phyloP scores from a whole-genome alignment of 2,113 vertebrate species.

The Zapornia atra region DNA sequence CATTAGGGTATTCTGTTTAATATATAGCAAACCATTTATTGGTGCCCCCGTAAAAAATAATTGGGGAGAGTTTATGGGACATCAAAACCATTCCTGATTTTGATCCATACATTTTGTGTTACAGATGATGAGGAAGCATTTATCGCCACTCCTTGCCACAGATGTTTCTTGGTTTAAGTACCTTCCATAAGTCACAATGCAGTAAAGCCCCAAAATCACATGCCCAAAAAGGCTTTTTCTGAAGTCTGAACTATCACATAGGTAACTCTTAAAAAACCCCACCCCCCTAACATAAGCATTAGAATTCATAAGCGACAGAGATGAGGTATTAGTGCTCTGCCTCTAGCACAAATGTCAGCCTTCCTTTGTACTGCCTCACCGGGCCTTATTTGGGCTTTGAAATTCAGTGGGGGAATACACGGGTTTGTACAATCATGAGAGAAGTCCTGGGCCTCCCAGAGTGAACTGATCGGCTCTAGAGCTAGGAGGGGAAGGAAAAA shows the following conservation, averaged over 20 bases:
- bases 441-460: rapidly evolving
- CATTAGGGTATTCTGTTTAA: background rate
- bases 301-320: background rate
- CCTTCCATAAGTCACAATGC: background rate
- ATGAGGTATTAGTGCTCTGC: too few relatives aligned
- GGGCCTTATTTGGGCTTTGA: background rate
- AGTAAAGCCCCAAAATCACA: background rate
- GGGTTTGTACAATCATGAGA: rapidly evolving
- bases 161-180: background rate
- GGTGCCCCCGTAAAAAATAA: background rate
- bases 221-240: background rate
- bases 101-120: background rate
- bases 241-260: background rate
- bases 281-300: background rate
- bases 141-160: background rate
- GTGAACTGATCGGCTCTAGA: rapidly evolving
- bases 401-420: rapidly evolving
- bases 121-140: background rate
- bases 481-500: too few relatives aligned
- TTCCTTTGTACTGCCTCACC: background rate
- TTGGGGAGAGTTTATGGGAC: background rate
- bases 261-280: background rate
- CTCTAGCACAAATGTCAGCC: background rate
- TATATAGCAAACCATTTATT: background rate
- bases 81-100: background rate